phyloP scores from a whole-genome alignment of 2,888 invertebrate species.

The Mesorhabditis sp. region DNA sequence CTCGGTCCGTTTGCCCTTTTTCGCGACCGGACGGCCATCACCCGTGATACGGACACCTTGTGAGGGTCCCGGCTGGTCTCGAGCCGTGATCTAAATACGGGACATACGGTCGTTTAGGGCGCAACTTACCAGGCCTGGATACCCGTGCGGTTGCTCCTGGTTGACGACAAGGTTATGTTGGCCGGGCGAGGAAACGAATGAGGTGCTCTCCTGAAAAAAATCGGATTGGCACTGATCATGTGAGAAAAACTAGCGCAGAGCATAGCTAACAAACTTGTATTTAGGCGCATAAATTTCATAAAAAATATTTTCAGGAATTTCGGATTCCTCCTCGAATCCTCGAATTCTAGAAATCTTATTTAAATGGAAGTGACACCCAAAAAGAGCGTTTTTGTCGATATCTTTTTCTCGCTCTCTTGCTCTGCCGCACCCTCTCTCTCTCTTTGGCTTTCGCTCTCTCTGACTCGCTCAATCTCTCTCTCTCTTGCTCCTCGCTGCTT shows the following conservation, averaged over 20 bases:
- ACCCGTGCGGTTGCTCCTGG: not conserved
- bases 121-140: not conserved
- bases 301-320: no score
- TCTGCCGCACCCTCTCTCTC: no score
- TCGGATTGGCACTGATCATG: not conserved
- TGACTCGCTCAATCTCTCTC: no score
- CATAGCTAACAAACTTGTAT: no score
- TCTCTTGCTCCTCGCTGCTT: no score
- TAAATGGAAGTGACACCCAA: no score
- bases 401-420: no score
- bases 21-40: not conserved
- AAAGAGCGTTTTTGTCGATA: no score
- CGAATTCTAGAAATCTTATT: no score
- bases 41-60: not conserved
- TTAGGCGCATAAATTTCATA: no score
- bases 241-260: not conserved
- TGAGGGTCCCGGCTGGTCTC: not conserved
- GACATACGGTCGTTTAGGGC: not conserved
- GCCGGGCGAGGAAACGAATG: not conserved
- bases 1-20: not conserved
- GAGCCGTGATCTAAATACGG: not conserved
- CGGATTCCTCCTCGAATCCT: no score
- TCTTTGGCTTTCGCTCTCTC: no score
- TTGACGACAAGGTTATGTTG: not conserved
- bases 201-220: conserved; percentile 5